Evolutionary conservation across 2,797 vertebrate species (phyloP), one percentile per base, ranked within the genome.

Genomic region (Rhynchonycteris naso): DNA sequence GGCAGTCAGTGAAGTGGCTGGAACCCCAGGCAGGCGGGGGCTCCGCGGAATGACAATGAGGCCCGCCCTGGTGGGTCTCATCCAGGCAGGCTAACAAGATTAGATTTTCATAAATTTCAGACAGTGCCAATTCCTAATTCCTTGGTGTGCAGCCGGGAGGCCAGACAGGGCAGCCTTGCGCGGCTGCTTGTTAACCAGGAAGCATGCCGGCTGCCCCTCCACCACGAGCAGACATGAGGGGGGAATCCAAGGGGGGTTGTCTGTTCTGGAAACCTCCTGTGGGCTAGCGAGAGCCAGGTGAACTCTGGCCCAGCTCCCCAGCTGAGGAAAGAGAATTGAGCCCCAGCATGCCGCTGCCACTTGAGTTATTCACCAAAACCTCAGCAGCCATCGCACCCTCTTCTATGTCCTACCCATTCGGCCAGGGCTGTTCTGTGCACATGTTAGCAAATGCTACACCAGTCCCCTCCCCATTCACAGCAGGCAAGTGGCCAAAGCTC

Each of bases 61-160:
- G 63, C 76, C 71, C 21, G 13, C 89, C 90, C 69, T 5, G 30
- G 91, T 87, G 86, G 83, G 92, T 92, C 66, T 16, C 76, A 5
- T 56, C n/a, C 69, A 89, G 90, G 95, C 94, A 38, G 97, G 98
- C 98, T 98, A 98, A 98, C 98, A 95, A 98, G 98, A 97, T 98
- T 98, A 98, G 97, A 98, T 98, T 98, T 98, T 98, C 98, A 98
- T 98, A 97, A 90, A 97, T 98, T 98, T 98, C 98, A 98, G 98
- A 98, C 97, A 96, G 97, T 93, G 95, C 28, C 87, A 96, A 97
- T 97, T 97, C 96, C 97, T 95, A 82, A 71, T 59, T 65, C 88
- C 92, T 86, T 56, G 2, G 21, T 97, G 97, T 54, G 93, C 79
- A 59, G 92, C 88, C 96, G 50, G 91, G 89, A 97, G 76, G 95